Evolutionary conservation across 2,797 vertebrate genomes (phyloP), one percentile per base, ranked within the genome.

Genomic region (Kryptolebias ocellatus): DNA sequence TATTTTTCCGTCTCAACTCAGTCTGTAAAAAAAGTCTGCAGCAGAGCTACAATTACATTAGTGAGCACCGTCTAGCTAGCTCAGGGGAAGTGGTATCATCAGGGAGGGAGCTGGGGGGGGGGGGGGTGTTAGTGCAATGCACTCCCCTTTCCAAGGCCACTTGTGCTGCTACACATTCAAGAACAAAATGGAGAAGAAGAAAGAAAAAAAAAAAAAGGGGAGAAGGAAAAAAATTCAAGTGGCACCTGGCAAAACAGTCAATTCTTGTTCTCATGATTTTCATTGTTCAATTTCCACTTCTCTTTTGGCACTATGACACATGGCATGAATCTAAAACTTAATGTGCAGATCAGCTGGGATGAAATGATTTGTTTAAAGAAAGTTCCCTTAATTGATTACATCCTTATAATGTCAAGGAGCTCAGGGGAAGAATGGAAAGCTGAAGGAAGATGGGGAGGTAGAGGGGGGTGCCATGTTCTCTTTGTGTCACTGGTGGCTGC

Each of bases 271-370:
- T 86, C 70, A 20, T 83, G 79, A 80, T 91, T 89, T 78, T 75
- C 77, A 92, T 89, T 90, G 89, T 91, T 89, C 89, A 80, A 83
- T 89, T 91, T 90, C 86, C 84, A 85, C 87, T 89, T 80, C 69
- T 78, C 85, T 83, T 93, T 93, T 93, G 93, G 93, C 92, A 94
- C 92, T 87, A 86, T 91, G 90, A 92, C 90, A 91, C 89, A 83
- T 74, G 87, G 90, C 78, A 72, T 72, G 67, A 49, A 70, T 84
- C 73, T 67, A 60, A 82, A 63, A 74, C 81, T 78, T 56, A 68
- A 60, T 75, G 85, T 83, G 78, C 56, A 15, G 84, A 79, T 77
- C 74, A 77, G 72, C 50, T 59, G 65, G 74, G 77, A 70, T 84
- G 88, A 88, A 85, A 86, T 83, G 59, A 87, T 80, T 5, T 60